These are phyloP conservation scores for Smutsia gigantea DNA, from an alignment of 2,797 vertebrate genomes.

Conservation along the genomic window DNA sequence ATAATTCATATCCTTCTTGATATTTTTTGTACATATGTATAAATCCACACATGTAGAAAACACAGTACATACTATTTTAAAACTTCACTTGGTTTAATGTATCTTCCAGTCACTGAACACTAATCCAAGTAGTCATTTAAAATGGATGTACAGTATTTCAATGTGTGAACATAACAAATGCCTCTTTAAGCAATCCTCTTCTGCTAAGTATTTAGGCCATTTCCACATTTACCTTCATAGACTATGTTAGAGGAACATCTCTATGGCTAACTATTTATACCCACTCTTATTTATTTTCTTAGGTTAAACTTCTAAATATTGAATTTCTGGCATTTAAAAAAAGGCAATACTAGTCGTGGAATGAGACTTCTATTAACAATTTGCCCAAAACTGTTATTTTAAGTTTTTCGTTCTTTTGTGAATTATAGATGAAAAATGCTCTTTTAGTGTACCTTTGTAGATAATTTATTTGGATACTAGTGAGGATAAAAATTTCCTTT, in stretches of 20 bases:
- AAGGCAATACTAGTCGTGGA: background rate
- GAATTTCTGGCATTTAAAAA: background rate
- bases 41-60: background rate
- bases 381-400: background rate
- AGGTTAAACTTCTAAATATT: conserved; percentile 2
- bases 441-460: background rate
- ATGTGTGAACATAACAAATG: background rate
- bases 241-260: background rate
- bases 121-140: background rate
- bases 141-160: background rate
- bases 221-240: background rate
- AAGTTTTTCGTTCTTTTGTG: background rate
- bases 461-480: conserved; percentile 23
- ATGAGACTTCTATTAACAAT: background rate
- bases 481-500: background rate
- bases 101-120: conserved; percentile 21
- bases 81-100: conserved; percentile 30
- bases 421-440: conserved; percentile 7
- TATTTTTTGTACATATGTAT: background rate
- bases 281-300: conserved; percentile 16
- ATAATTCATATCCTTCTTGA: background rate
- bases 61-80: background rate
- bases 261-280: background rate
- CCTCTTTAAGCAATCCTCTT: background rate
- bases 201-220: background rate